Conservation (phyloP, 2,888 invertebrate species). For the Deilephila elpenor region DNA sequence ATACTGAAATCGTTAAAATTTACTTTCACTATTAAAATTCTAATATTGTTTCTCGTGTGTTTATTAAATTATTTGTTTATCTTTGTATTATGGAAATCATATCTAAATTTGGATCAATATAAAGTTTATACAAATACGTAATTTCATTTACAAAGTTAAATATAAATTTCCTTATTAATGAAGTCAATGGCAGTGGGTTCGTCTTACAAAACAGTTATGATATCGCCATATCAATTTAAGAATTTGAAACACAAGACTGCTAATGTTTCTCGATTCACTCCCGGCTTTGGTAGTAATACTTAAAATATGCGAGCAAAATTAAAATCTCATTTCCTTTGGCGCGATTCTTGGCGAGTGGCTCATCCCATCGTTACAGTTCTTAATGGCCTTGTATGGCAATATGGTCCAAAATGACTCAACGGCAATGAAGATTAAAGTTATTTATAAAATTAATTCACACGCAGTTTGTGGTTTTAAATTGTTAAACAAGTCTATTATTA, state of each 20-base stretch:
- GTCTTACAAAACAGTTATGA: not conserved
- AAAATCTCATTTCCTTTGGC: slow-evolving; percentile 54
- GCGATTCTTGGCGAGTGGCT: slow-evolving; percentile 49
- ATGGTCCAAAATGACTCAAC: slow-evolving; percentile 40
- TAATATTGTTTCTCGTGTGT: too few species aligned
- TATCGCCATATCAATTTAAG: slow-evolving; percentile 8
- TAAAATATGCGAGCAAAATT: slow-evolving; percentile 41
- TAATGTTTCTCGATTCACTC: slow-evolving; percentile 15
- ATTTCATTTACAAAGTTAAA: not conserved
- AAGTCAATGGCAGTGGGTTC: not conserved
- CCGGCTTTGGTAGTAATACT: slow-evolving; percentile 3
- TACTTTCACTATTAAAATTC: too few species aligned
- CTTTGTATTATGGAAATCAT: too few species aligned
- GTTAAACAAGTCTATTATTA: slow-evolving; percentile 17
- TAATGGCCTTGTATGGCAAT: slow-evolving; percentile 52
- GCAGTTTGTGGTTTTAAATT: slow-evolving; percentile 31
- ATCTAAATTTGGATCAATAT: too few species aligned
- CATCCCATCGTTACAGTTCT: slow-evolving; percentile 40
- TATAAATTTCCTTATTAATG: not conserved
- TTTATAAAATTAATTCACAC: slow-evolving; percentile 31
- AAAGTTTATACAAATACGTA: not conserved
- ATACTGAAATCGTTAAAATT: too few species aligned
- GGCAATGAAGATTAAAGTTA: slow-evolving; percentile 34
- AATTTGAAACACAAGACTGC: not conserved
- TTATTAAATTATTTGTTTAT: too few species aligned